A percentile compares a stretch with the other conserved stretches of the same genome.
Evolutionary conservation across 1,140 invertebrate species (phyloP).

Genomic region (Atopsyche davidsoni): DNA sequence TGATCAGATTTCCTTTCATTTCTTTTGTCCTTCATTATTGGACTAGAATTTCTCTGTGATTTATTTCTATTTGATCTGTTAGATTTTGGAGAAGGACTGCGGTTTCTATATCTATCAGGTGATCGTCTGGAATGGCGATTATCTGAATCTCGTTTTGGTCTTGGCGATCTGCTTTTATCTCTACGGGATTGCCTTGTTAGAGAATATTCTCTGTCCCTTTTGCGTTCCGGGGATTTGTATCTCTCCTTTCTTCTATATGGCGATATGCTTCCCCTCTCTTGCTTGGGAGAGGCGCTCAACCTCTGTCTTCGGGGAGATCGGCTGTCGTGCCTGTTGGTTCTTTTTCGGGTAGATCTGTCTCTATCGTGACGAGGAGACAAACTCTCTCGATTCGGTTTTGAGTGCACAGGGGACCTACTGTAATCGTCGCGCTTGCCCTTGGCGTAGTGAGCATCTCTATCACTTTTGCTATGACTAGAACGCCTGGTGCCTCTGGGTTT

Average conservation of each 20-base stretch:
- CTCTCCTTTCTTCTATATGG: conserved; percentile 21
- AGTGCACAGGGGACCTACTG: conserved; percentile 23
- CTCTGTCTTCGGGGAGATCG: conserved; percentile 18
- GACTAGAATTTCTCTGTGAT: conserved; percentile 17
- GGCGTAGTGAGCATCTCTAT: conserved; percentile 13
- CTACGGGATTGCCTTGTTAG: conserved; percentile 15
- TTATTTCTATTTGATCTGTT: conserved; percentile 4
- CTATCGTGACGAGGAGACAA: conserved; percentile 20
- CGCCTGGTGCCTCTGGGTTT: neutral
- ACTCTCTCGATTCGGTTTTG: conserved; percentile 14
- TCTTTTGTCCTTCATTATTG: conserved; percentile 17
- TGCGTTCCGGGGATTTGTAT: conserved; percentile 14
- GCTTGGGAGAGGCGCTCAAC: conserved; percentile 6
- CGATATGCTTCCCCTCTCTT: conserved; percentile 18
- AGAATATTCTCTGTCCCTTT: conserved; percentile 16
- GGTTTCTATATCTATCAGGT: conserved; percentile 20
- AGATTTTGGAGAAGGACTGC: conserved; percentile 14
- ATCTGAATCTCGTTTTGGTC: conserved; percentile 12
- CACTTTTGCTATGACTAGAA: conserved; percentile 11
- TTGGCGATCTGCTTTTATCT: conserved; percentile 24
- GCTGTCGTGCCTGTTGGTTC: conserved; percentile 15
- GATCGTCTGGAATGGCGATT: neutral
- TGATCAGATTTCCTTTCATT: conserved; percentile 7
- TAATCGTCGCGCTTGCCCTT: conserved; percentile 15
- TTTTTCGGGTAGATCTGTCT: conserved; percentile 14